Percentiles rank a stretch among this genome's conserved stretches.
These are phyloP conservation scores for Zosterops borbonicus DNA, from an alignment of 2,113 vertebrate genomes.

Conservation along the genomic window DNA sequence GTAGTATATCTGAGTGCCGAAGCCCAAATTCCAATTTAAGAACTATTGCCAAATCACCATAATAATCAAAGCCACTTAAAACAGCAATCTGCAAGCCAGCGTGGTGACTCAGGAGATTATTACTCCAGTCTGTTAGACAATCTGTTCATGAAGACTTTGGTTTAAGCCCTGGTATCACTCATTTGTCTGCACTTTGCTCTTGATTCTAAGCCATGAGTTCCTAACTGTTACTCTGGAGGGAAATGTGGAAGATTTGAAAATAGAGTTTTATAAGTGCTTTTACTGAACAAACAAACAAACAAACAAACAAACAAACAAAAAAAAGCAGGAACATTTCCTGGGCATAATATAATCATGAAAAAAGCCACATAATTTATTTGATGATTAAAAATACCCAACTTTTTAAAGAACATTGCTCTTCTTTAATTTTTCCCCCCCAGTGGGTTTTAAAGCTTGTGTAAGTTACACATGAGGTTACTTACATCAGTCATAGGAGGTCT, in stretches of 20 bases:
- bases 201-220: slow-evolving; percentile 29
- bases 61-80: slow-evolving; percentile 67
- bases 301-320: no score
- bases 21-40: slow-evolving; percentile 46
- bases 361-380: not conserved
- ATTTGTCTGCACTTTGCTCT: slow-evolving; percentile 59
- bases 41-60: slow-evolving; percentile 57
- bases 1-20: not conserved
- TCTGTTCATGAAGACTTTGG: slow-evolving; percentile 57
- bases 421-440: not conserved
- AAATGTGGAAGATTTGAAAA: not conserved
- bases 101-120: slow-evolving; percentile 66
- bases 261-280: not conserved
- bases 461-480: not conserved
- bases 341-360: not conserved
- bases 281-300: not conserved
- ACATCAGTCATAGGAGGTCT: not conserved
- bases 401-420: not conserved
- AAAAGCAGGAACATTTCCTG: not conserved
- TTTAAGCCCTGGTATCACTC: slow-evolving; percentile 44
- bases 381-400: not conserved
- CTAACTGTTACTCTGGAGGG: not conserved
- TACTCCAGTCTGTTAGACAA: slow-evolving; percentile 66
- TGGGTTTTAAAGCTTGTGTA: not conserved
- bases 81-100: slow-evolving; percentile 65